phyloP scores from a whole-genome alignment of 2,797 vertebrate species.

The Thaleichthys pacificus region DNA sequence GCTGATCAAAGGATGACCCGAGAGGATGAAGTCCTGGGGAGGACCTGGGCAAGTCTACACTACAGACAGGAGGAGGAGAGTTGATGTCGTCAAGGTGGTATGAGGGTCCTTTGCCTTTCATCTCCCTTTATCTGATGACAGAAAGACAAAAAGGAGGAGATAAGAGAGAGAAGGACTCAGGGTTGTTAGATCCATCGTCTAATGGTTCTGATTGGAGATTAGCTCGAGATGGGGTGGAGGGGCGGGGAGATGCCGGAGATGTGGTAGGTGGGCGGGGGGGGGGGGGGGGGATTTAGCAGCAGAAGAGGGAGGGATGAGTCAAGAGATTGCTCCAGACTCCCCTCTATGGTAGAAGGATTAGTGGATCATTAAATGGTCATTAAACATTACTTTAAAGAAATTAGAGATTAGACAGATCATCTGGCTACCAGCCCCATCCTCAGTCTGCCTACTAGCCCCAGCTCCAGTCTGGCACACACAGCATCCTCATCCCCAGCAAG shows the following conservation, averaged over 20 bases:
- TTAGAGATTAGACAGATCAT: slow-evolving; percentile 11
- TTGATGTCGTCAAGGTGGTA: background rate
- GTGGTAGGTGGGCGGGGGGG: no score
- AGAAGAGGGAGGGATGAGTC: slow-evolving; percentile 17
- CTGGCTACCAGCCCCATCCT: no score
- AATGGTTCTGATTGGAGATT: background rate
- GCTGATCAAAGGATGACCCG: no score
- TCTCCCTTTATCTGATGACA: slow-evolving; percentile 5
- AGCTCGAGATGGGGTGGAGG: background rate
- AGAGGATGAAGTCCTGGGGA: background rate
- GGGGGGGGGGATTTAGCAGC: background rate
- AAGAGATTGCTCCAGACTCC: slow-evolving; percentile 8
- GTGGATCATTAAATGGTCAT: slow-evolving; percentile 7
- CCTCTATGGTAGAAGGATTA: slow-evolving; percentile 18
- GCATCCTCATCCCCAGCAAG: no score
- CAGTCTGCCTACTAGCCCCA: background rate
- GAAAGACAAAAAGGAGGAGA: slow-evolving; percentile 10
- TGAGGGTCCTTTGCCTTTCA: background rate
- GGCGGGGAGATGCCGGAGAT: no score
- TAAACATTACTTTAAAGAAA: slow-evolving; percentile 6
- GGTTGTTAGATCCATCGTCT: background rate
- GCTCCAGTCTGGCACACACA: no score
- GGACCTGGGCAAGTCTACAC: slow-evolving; percentile 17
- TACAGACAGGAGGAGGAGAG: slow-evolving; percentile 15
- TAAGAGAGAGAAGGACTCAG: no score